Conservation (phyloP, 2,888 invertebrate genomes). For the Thymelicus sylvestris region DNA sequence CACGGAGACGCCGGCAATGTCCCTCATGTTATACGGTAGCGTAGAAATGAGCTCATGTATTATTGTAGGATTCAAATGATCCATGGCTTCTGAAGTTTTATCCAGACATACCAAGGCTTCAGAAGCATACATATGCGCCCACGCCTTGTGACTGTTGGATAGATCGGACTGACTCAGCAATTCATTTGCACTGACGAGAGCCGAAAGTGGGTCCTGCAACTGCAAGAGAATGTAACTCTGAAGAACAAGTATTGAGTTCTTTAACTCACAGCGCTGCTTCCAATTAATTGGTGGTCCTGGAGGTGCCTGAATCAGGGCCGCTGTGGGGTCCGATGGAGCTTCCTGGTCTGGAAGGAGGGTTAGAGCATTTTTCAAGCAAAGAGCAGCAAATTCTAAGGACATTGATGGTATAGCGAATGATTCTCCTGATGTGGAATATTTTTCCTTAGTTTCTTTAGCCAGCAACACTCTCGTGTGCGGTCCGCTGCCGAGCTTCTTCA, state of each 20-base stretch:
- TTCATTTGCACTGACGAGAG: conserved; percentile 90
- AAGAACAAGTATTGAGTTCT: conserved; percentile 89
- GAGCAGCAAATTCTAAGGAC: conserved; percentile 94
- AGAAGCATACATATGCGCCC: conserved; percentile 95
- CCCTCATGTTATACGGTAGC: conserved; percentile 74
- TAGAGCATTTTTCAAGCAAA: conserved; percentile 94
- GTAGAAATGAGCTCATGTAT: conserved; percentile 81
- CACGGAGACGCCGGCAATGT: conserved; percentile 78
- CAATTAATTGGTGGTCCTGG: conserved; percentile 87
- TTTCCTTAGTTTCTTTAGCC: conserved; percentile 71
- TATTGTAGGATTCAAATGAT: conserved; percentile 91
- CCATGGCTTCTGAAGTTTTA: conserved; percentile 92
- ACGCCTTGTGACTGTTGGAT: conserved; percentile 85
- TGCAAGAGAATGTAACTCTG: conserved; percentile 94
- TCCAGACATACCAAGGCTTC: conserved; percentile 94
- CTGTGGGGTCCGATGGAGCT: conserved; percentile 62
- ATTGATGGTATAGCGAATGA: conserved; percentile 94
- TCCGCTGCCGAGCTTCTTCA: conserved; percentile 76
- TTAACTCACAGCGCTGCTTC: conserved; percentile 85
- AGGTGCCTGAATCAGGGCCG: conserved; percentile 74
- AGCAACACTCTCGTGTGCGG: conserved; percentile 73
- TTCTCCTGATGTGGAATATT: conserved; percentile 83
- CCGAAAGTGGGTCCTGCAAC: conserved; percentile 92
- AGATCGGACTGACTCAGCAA: conserved; percentile 88
- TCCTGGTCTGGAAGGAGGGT: conserved; percentile 87